These are phyloP conservation scores for Zaprionus camerounensis DNA, from an alignment of 1,140 invertebrate species.

Conservation along the genomic window DNA sequence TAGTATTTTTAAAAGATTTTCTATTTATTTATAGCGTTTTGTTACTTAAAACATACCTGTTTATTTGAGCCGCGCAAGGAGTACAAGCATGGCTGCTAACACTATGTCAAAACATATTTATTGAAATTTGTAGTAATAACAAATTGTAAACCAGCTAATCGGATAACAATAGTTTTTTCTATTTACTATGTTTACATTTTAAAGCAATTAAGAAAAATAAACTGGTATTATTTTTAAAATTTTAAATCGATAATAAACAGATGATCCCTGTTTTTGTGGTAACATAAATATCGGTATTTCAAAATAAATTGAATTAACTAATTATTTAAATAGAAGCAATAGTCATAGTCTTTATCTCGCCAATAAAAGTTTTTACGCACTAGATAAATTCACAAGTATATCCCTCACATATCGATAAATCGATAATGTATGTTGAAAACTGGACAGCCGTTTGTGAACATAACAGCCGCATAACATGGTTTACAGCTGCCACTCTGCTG, in stretches of 20 bases:
- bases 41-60: too few species aligned
- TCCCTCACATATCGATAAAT: constrained; percentile 15
- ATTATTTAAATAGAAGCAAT: not conserved
- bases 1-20: not conserved
- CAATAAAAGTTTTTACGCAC: not conserved
- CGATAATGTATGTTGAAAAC: not conserved
- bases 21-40: not conserved
- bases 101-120: not conserved
- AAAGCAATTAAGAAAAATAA: not conserved
- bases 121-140: not conserved
- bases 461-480: constrained; percentile 31
- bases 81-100: not conserved
- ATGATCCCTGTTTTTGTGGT: not conserved
- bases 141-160: not conserved
- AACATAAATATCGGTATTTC: not conserved
- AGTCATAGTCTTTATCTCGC: not conserved
- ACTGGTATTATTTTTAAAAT: not conserved
- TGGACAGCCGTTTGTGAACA: not conserved
- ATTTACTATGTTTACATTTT: not conserved
- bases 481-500: constrained; percentile 46
- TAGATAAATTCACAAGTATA: not conserved
- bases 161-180: not conserved
- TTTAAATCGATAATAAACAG: not conserved
- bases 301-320: not conserved
- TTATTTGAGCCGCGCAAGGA: not conserved